Evolutionary conservation across 2,113 vertebrate species (phyloP).

Genomic region (Microtus pennsylvanicus): DNA sequence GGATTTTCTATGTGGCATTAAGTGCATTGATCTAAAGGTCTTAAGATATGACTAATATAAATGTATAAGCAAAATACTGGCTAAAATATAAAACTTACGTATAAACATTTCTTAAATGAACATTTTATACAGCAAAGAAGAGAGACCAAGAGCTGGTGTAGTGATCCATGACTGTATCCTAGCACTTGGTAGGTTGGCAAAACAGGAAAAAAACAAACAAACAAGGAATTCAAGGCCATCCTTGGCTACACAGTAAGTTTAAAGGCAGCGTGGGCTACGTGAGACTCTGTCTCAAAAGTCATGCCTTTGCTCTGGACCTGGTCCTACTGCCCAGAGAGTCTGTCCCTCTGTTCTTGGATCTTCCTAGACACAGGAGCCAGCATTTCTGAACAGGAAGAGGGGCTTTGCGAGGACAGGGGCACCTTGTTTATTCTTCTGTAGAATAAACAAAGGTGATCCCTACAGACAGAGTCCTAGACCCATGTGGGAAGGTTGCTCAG

Average conservation of each 20-base stretch:
- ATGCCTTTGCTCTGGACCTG: neutral
- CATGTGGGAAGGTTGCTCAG: neutral
- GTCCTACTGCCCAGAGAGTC: neutral
- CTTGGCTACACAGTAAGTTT: neutral
- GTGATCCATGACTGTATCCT: neutral
- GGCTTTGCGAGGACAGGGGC: neutral
- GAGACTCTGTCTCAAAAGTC: neutral
- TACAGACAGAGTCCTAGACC: neutral
- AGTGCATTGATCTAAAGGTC: slow-evolving; percentile 31
- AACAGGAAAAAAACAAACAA: neutral
- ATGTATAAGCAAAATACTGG: slow-evolving; percentile 11
- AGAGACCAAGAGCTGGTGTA: neutral
- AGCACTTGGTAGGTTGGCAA: neutral
- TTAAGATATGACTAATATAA: slow-evolving; percentile 16
- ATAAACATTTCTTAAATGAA: neutral
- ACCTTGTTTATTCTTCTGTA: neutral
- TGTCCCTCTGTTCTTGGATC: neutral
- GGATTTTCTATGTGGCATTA: slow-evolving; percentile 8
- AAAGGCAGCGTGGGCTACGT: neutral
- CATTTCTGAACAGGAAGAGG: neutral
- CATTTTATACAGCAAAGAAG: slow-evolving; percentile 21
- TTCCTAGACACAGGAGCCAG: neutral
- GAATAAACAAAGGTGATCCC: neutral
- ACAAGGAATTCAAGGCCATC: too few species aligned
- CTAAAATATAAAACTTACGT: neutral